phyloP scores from a whole-genome alignment of 2,113 vertebrate genomes.

The Solenodon paradoxus region DNA sequence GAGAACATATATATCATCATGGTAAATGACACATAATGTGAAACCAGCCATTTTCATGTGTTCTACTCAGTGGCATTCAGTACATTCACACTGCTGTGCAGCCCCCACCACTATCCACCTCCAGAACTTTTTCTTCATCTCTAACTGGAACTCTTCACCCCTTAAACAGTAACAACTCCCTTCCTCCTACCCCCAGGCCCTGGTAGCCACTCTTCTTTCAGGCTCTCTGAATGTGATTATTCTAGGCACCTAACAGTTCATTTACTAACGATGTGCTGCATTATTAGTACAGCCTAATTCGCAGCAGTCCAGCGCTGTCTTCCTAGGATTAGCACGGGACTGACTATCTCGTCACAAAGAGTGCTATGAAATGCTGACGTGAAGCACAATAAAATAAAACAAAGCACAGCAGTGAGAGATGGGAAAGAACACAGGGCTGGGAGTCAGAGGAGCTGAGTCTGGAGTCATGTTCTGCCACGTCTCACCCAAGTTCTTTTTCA shows the following conservation, averaged over 20 bases:
- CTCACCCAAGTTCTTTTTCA: not conserved
- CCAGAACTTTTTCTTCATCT: too few species aligned
- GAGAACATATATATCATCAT: not conserved
- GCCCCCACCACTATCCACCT: too few species aligned
- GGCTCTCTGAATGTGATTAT: too few species aligned
- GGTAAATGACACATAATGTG: not conserved
- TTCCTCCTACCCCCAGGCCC: too few species aligned
- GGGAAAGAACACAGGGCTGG: not conserved
- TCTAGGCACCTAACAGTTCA: too few species aligned
- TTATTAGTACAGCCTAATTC: not conserved
- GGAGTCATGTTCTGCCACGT: not conserved
- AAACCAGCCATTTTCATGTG: not conserved
- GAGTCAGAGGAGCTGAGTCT: not conserved
- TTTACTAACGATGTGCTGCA: not conserved
- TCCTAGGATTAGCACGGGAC: not conserved
- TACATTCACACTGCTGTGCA: not conserved
- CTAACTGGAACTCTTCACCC: too few species aligned
- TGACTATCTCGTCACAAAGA: not conserved
- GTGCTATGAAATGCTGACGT: not conserved
- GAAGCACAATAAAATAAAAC: not conserved
- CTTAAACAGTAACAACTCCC: too few species aligned
- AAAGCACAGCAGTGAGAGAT: not conserved
- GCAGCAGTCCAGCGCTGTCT: not conserved
- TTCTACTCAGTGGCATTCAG: not conserved
- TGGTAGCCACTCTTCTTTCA: too few species aligned